Evolutionary conservation across 2,797 vertebrate genomes (phyloP), one percentile per base, ranked within the genome.

Genomic region (Telmatherina bonti): DNA sequence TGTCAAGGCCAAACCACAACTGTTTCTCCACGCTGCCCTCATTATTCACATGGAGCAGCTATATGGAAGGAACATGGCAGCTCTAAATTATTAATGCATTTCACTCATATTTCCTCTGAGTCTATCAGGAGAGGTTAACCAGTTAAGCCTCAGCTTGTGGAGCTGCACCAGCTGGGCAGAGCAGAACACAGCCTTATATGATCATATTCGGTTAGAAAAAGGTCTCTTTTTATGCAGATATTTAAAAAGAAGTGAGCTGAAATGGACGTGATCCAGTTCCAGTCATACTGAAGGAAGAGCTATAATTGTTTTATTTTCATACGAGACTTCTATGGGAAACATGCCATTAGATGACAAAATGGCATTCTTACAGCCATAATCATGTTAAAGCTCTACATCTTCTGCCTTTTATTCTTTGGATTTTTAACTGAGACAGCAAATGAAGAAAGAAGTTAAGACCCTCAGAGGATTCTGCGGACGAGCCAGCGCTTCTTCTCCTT

Each of bases 341-440:
- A 36, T 20, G 9, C 9, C 10, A 35, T 33, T 0, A 1, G 53
- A 43, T 29, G 27, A 43, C 20, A 54, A 49, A 49, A 51, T 31
- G 4, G 13, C 43, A 5, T 62, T 59, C 26, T 66, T 41, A n/a
- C 67, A 35, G 27, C 36, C 36, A 9, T 4, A 20, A 69, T 35
- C 35, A 45, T 33, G 38, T 20, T 24, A 0, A 22, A 65, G n/a
- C n/a, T n/a, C n/a, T n/a, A 49, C 57, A 67, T 55, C 56, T 62
- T 57, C 49, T 52, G 8, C 12, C 53, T 55, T 41, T 52, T 24
- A 49, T 58, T 29, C 41, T 58, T 41, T 16, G 22, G 7, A 18
- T 52, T 62, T 78, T 61, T 30, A 62, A 33, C 35, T 57, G 22
- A 64, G 22, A 71, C 29, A 15, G n/a, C 38, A 61, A 62, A 82